These are phyloP conservation scores for Osmoderma eremita DNA, from an alignment of 2,888 invertebrate species.

Conservation along the genomic window DNA sequence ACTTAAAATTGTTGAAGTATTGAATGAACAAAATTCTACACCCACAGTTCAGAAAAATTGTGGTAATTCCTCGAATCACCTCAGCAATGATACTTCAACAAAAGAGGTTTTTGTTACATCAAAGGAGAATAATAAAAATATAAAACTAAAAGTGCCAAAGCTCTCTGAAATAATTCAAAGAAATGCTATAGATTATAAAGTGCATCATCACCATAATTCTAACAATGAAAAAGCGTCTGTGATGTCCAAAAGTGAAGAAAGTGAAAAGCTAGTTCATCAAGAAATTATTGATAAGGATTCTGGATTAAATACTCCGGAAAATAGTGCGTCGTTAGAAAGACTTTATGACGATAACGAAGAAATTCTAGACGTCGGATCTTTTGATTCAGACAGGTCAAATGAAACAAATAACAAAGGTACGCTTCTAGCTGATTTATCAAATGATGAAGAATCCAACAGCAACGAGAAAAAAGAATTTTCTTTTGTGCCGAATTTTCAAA, in stretches of 20 bases:
- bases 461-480: constrained; percentile 22
- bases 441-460: constrained; percentile 24
- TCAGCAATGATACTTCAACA: constrained; percentile 21
- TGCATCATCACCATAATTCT: constrained; percentile 29
- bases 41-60: constrained; percentile 17
- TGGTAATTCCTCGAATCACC: constrained; percentile 3
- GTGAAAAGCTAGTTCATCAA: constrained; percentile 21
- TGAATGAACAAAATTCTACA: constrained; percentile 37
- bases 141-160: constrained; percentile 54
- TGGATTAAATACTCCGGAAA: constrained; percentile 40
- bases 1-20: constrained; percentile 38
- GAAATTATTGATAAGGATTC: constrained; percentile 40
- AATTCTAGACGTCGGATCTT: constrained; percentile 36
- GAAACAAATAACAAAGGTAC: constrained; percentile 24
- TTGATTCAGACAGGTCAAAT: constrained; percentile 39
- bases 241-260: constrained; percentile 25
- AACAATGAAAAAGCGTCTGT: constrained; percentile 21
- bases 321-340: constrained; percentile 40
- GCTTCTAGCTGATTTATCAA: constrained; percentile 11
- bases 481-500: constrained; percentile 8
- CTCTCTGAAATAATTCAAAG: constrained; percentile 56
- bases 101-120: constrained; percentile 26
- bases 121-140: constrained; percentile 28
- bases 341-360: constrained; percentile 41
- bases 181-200: constrained; percentile 46